Percentiles rank a stretch among this genome's conserved stretches.
phyloP scores from a whole-genome alignment of 2,113 vertebrate genomes.

The Sinosuthora webbiana region DNA sequence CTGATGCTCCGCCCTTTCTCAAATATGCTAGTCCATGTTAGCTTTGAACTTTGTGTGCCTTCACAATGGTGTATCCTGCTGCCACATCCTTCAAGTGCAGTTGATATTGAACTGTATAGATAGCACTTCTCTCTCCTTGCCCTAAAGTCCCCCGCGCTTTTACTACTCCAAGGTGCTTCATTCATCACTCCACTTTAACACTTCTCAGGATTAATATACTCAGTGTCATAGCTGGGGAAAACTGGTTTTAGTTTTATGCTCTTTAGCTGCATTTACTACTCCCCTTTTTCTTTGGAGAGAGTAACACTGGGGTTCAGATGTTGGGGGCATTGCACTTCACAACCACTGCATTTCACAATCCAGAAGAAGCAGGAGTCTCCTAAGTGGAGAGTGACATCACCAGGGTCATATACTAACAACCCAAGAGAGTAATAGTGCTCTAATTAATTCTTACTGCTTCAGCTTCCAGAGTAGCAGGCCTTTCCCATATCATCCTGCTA shows the following conservation, averaged over 20 bases:
- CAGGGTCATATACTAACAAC: background rate
- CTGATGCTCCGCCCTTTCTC: background rate
- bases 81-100: background rate
- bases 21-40: no score
- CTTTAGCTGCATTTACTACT: background rate
- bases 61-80: background rate
- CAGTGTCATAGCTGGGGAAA: background rate
- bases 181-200: background rate
- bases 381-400: background rate
- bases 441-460: constrained; percentile 1
- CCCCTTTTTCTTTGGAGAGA: background rate
- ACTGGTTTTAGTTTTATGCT: background rate
- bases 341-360: background rate
- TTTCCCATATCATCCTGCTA: background rate
- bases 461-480: background rate
- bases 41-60: background rate
- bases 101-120: background rate
- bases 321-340: background rate
- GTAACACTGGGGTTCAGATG: background rate
- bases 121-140: background rate
- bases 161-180: background rate
- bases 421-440: background rate
- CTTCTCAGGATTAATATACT: background rate
- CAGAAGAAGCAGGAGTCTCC: background rate
- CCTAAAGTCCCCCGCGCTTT: background rate